Conservation (phyloP, 2,113 vertebrate genomes). For the Takifugu flavidus region DNA sequence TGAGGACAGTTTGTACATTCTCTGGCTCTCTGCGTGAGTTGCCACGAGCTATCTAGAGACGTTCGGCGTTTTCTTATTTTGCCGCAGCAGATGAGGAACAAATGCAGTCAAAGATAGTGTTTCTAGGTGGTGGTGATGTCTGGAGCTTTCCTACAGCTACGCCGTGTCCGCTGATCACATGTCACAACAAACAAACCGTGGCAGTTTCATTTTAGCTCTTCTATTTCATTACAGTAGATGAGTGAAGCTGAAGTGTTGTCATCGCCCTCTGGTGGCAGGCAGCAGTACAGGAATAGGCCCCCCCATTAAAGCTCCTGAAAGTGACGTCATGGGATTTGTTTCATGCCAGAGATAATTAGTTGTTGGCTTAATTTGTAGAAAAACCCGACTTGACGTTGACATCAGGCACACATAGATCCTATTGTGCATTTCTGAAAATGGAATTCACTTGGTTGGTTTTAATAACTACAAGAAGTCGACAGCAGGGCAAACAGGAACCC, state of each 20-base stretch:
- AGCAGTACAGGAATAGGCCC: too few species aligned
- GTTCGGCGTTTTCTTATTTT: slow-evolving; percentile 59
- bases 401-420: not conserved
- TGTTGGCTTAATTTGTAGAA: too few species aligned
- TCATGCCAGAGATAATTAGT: too few species aligned
- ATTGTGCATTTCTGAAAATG: not conserved
- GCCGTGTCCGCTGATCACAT: too few species aligned
- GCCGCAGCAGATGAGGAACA: slow-evolving; percentile 25
- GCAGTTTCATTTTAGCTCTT: too few species aligned
- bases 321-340: too few species aligned
- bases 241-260: too few species aligned
- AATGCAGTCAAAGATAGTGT: not conserved
- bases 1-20: slow-evolving; percentile 78
- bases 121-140: slow-evolving; percentile 16
- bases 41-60: slow-evolving; percentile 83
- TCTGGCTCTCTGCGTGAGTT: slow-evolving; percentile 77
- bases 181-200: too few species aligned
- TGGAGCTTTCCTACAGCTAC: not conserved
- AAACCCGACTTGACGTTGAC: not conserved
- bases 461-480: slow-evolving; percentile 1
- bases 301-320: too few species aligned
- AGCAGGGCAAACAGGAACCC: slow-evolving; percentile 18
- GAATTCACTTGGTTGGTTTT: not conserved
- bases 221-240: too few species aligned
- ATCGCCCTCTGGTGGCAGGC: too few species aligned